These are phyloP conservation scores for Podiceps cristatus DNA, from an alignment of 2,113 vertebrate species.

Conservation along the genomic window DNA sequence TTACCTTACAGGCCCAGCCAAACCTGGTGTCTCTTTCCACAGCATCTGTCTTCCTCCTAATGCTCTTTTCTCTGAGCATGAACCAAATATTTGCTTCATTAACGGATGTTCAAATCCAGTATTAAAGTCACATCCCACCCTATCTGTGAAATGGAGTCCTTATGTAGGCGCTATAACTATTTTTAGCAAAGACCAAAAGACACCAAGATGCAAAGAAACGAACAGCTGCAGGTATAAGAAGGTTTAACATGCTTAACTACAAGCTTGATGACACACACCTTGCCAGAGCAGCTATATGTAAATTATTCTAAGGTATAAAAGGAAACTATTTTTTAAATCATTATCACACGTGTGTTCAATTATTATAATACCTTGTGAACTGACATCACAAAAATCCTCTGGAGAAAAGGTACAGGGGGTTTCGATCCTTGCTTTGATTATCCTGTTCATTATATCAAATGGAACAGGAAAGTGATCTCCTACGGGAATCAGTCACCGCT, in stretches of 20 bases:
- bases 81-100: neutral
- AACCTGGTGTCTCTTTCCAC: neutral
- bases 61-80: neutral
- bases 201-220: neutral
- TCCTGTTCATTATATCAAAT: slow-evolving; percentile 74
- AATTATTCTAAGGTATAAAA: neutral
- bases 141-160: neutral
- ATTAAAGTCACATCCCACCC: neutral
- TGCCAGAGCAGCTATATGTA: neutral
- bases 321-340: neutral
- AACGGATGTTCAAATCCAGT: neutral
- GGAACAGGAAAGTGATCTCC: slow-evolving; percentile 65
- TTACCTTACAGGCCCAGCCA: neutral
- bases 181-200: neutral
- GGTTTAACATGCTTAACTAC: neutral
- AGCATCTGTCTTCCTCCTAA: neutral
- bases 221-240: neutral
- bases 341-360: slow-evolving; percentile 2
- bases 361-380: slow-evolving; percentile 62
- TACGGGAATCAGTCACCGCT: slow-evolving; percentile 66
- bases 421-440: slow-evolving; percentile 78
- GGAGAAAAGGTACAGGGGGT: slow-evolving; percentile 31
- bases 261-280: neutral
- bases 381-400: slow-evolving; percentile 67
- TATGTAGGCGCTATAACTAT: neutral